Evolutionary conservation across 2,797 vertebrate genomes (phyloP), one percentile per base, ranked within the genome.

Genomic region (Aldrovandia affinis): DNA sequence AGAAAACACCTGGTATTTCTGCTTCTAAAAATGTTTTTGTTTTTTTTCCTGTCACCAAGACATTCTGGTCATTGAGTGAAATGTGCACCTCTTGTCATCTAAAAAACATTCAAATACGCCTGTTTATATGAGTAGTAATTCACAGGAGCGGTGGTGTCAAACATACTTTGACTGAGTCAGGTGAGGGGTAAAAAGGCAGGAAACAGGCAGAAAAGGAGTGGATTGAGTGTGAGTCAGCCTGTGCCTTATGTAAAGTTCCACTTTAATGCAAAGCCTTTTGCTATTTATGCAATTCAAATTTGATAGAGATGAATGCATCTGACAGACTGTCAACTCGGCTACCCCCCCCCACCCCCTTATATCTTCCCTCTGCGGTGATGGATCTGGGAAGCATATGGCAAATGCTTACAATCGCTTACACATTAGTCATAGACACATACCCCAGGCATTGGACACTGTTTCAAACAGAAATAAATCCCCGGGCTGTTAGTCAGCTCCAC

Each of bases 241-340:
- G 57, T 28, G 15, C 47, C 81, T 80, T 57, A 80, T 82, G 59
- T 73, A 73, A 80, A 83, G 61, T 68, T 85, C 47, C 36, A 75
- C 33, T 81, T 57, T 84, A 50, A 81, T 59, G 70, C 25, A 61
- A 75, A 1, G 33, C 42, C 52, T 47, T 81, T 83, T 73, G 63
- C 61, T 55, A 25, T 73, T 83, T 79, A 83, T 68, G 57, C 63
- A 85, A 79, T 81, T 33, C 55, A 78, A 14, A 80, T 80, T 83
- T 80, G 81, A 82, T 36, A 70, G 28, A 14, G 15, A 77, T 73
- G 52, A 54, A 68, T 79, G 33, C 4, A 59, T 77, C 47, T 77
- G 73, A 83, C 28, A 44, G 18, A 81, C 63, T 59, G 63, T 84
- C 65, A 84, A 44, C 20, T 25, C 59, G 7, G 15, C 25, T 50